A percentile compares a stretch with the other conserved stretches of the same genome.
Evolutionary conservation across 2,888 invertebrate species (phyloP).

Genomic region (Pseudoips prasinana): DNA sequence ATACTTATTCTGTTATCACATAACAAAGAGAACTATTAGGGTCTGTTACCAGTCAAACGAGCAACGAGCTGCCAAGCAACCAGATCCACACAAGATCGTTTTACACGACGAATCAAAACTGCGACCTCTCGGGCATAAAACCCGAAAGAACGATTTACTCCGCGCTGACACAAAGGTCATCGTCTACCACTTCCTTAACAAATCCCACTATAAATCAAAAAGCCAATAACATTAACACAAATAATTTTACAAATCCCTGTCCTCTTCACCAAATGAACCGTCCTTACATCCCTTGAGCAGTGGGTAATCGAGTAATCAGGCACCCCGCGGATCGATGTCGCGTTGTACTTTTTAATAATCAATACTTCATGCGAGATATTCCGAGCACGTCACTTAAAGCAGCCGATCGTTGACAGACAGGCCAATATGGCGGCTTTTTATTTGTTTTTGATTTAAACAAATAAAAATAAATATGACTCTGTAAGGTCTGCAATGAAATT

Average conservation of each 20-base stretch:
- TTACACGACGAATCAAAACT: too few relatives aligned
- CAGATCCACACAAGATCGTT: too few relatives aligned
- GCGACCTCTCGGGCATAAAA: too few relatives aligned
- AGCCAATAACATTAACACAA: constrained; percentile 8
- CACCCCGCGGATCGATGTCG: constrained; percentile 46
- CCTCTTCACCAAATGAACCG: constrained; percentile 22
- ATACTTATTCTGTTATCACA: too few relatives aligned
- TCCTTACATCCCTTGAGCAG: constrained; percentile 38
- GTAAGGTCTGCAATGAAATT: too few relatives aligned
- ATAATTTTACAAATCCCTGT: constrained; percentile 14
- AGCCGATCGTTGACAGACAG: constrained; percentile 33
- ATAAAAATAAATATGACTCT: too few relatives aligned
- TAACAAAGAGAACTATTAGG: too few relatives aligned
- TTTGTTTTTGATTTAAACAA: constrained; percentile 12
- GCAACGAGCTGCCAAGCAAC: too few relatives aligned
- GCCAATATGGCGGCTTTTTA: constrained; percentile 19
- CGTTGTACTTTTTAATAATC: constrained; percentile 50
- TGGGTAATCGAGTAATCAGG: constrained; percentile 48
- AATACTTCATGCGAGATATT: constrained; percentile 34
- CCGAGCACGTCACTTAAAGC: constrained; percentile 38
- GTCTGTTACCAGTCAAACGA: too few relatives aligned
- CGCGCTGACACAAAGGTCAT: too few relatives aligned
- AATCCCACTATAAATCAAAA: constrained; percentile 4
- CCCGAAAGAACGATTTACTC: too few relatives aligned
- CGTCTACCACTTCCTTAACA: too few relatives aligned